Evolutionary conservation across 2,797 vertebrate genomes (phyloP), one percentile per base, ranked within the genome.

Genomic region (Gymnocypris eckloni): DNA sequence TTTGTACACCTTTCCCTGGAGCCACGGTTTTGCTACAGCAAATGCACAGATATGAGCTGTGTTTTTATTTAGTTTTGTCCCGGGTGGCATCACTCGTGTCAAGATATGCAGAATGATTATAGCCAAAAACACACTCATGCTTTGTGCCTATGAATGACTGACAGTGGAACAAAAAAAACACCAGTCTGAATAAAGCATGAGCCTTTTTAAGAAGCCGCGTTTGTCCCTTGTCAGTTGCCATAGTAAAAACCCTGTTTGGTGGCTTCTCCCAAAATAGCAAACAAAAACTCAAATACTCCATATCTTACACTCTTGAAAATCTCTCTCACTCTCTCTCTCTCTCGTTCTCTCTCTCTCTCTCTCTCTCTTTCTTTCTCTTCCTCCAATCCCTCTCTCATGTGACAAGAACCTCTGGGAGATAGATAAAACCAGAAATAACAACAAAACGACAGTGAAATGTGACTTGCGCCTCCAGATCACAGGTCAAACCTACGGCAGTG

Each of bases 151-250:
- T 79, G 70, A 79, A 48, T 79, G 75, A 86, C 79, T 86, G 87
- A 85, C 88, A 85, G 61, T 20, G 59, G 78, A 73, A 86, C 72
- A 69, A 79, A 83, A 83, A 71, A 85, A 85, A 82, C 52, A 64
- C 43, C 67, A 79, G 71, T 79, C 50, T 82, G 90, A 90, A 89
- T 87, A 89, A 86, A 82, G 87, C 89, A 90, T 85, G 79, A 87
- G 72, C 59, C 67, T 83, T 83, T 73, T 89, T 84, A 81, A 89
- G 89, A 89, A 86, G 87, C 80, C 59, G 80, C 70, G 79, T 66
- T 78, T 73, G 78, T 89, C 86, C 79, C 86, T 71, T 78, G 85
- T 89, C 77, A 81, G 87, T 88, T 87, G 83, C 69, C 56, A 83
- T 61, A 80, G 45, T 33, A 85, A 75, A 70, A 86, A 56, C 59